phyloP scores from a whole-genome alignment of 2,888 invertebrate genomes.

The Oscheius sp. region DNA sequence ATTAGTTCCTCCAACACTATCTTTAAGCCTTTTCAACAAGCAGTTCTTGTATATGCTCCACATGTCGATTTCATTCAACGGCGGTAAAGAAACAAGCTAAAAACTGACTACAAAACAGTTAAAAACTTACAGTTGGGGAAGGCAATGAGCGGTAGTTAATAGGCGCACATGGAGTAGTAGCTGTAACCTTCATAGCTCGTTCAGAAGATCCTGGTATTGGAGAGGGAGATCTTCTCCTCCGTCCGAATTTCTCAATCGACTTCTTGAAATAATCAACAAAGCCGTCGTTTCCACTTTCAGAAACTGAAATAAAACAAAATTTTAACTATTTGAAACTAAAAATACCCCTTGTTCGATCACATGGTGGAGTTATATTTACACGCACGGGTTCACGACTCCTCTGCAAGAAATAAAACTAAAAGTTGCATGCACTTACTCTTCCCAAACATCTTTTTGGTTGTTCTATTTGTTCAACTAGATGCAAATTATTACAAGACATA shows the following conservation, averaged over 20 bases:
- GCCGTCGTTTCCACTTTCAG: background rate
- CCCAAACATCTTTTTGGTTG: background rate
- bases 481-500: background rate
- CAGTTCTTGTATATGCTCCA: conserved; percentile 19
- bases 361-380: background rate
- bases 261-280: background rate
- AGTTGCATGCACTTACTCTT: background rate
- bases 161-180: background rate
- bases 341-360: background rate
- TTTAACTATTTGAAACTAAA: background rate
- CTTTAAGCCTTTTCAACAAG: background rate
- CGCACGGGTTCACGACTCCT: background rate
- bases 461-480: background rate
- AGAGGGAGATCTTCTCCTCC: background rate
- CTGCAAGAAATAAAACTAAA: background rate
- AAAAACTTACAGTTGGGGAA: background rate
- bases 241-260: background rate
- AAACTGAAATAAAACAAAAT: background rate
- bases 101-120: too few relatives aligned
- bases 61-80: conserved; percentile 12
- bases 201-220: background rate
- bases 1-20: background rate
- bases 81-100: background rate
- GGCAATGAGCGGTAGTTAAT: too few relatives aligned
- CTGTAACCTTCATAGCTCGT: background rate